Evolutionary conservation across 2,888 invertebrate species (phyloP).

Genomic region (Archips xylosteana): DNA sequence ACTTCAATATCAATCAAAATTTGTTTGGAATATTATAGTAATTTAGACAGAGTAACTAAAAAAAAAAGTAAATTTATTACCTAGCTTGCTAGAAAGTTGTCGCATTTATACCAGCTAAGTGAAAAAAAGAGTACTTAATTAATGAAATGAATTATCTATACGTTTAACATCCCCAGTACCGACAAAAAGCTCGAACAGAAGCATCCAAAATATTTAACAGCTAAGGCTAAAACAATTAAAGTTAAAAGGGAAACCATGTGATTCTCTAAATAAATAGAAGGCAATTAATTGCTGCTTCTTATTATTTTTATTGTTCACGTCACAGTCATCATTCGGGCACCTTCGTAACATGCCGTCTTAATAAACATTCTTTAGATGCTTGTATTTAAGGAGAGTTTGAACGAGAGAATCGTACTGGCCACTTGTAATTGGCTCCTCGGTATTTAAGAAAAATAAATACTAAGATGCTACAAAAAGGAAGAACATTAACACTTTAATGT

Average conservation of each 20-base stretch:
- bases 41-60: neutral
- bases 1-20: conserved; percentile 68
- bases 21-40: conserved; percentile 45
- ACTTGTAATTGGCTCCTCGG: neutral
- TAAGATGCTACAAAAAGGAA: neutral
- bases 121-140: neutral
- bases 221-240: conserved; percentile 31
- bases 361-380: conserved; percentile 32
- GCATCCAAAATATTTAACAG: conserved; percentile 27
- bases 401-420: neutral
- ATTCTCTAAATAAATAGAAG: conserved; percentile 31
- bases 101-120: neutral
- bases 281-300: conserved; percentile 30
- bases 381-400: conserved; percentile 25
- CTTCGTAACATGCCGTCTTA: conserved; percentile 18
- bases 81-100: neutral
- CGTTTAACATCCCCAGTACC: neutral
- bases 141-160: neutral
- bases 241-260: conserved; percentile 41
- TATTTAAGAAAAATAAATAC: neutral
- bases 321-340: conserved; percentile 22
- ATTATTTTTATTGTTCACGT: conserved; percentile 40
- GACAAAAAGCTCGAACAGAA: conserved; percentile 4
- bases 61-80: neutral
- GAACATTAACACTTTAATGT: neutral